Conservation (phyloP, 2,113 vertebrate species). For the Egretta garzetta region DNA sequence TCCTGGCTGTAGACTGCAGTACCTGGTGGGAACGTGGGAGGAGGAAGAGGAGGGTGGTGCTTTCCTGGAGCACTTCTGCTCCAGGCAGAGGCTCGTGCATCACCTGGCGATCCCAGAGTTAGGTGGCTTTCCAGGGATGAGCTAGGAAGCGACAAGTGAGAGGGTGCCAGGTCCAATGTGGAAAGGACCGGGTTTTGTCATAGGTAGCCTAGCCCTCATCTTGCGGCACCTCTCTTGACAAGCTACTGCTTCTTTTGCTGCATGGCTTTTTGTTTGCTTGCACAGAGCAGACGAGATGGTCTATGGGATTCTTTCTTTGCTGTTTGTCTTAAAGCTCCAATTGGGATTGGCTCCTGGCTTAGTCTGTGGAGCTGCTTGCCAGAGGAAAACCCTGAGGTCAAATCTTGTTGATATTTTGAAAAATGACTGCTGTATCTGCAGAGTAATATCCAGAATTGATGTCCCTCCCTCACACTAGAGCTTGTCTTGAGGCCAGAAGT, state of each 20-base stretch:
- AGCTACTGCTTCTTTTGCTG: not conserved
- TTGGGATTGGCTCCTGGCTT: not conserved
- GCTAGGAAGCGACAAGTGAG: not conserved
- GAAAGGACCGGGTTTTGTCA: not conserved
- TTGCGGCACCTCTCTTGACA: not conserved
- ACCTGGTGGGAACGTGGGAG: fast-evolving
- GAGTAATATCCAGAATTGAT: not conserved
- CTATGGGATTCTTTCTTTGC: not conserved
- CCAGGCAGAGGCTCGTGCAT: not conserved
- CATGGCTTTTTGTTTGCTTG: not conserved
- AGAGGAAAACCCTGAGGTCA: not conserved
- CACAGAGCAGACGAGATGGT: not conserved
- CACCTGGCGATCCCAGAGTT: not conserved
- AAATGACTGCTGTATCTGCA: not conserved
- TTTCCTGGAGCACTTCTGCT: not conserved
- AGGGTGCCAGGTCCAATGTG: not conserved
- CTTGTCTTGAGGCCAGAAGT: not conserved
- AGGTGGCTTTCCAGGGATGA: not conserved
- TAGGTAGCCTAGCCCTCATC: not conserved
- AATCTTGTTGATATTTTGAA: not conserved
- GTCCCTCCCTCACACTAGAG: not conserved
- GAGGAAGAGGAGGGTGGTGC: not conserved
- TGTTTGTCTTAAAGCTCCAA: not conserved
- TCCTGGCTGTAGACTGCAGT: fast-evolving
- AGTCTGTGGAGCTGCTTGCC: not conserved